Base-by-base conservation (phyloP, 2,888 invertebrate genomes). In the Beris morrisii region DNA sequence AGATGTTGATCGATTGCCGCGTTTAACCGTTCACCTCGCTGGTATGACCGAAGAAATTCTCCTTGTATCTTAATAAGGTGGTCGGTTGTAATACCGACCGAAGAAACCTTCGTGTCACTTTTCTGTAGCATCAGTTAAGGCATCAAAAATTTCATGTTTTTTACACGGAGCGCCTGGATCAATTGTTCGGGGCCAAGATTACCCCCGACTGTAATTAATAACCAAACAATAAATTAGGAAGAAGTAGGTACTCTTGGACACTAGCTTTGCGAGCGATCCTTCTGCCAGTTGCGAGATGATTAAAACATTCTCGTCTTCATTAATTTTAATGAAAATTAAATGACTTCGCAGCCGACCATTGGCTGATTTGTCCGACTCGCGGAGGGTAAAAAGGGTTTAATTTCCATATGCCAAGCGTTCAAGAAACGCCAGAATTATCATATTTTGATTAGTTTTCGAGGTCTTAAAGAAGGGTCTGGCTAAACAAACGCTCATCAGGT, bases 1-100 rank as follows among this genome's bases (percentile, higher is more conserved):
- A 63, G 63, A 63, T 50, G 63, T 32, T 77, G 79, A 78, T 78
- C 75, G 78, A 78, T 78, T 61, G 6, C 52, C 61, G 38, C 38
- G 3, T 38, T 38, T 38, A 38, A 38, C 38, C 38, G 38, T 38
- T 38, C 38, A 38, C 38, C 38, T 38, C 38, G 7, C 9, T 3
- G 38, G 9, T 7, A 38, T 38, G 38, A 38, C 38, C 38, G 38
- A 38, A 9, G 9, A 38, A 38, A 38, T 7, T 38, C 38, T 5
- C 5, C 38, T 38, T 9, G 9, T 38, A 38, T 38, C 7, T 38
- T 7, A 5, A 38, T 48, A 48, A 11, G 13, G 7, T 38, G 7
- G 38, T 38, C 3, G 38, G 5, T 38, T 5, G 38, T 38, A 38
- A 7, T 38, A 1, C 38, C 38, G 32, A n/a, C n/a, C 32, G 38